Base-by-base conservation (phyloP, 2,113 vertebrate genomes). In the Odontophorus gujanensis region DNA sequence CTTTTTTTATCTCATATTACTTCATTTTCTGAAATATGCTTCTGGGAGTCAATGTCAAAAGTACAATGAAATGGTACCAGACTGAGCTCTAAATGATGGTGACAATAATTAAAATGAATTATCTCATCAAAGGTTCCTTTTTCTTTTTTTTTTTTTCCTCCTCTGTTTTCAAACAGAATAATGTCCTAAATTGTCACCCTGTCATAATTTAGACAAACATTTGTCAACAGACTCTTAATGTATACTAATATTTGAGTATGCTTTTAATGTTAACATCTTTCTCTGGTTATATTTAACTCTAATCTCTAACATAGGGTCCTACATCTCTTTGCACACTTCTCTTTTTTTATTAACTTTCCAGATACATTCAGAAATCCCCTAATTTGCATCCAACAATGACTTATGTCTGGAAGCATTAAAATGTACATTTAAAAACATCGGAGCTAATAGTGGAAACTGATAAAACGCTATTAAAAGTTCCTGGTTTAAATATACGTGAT, bases 401-500 rank as follows among this genome's bases (percentile, higher is more conserved):
- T 92, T 93, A 71, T 9, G 47, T 68, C 83, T 95, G 48, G 26
- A 85, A 90, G 87, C 87, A 92, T 95, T 97, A 96, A 96, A 92
- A 93, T 66, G 36, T 75, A 81, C 76, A 92, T 87, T 93, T 91
- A 42, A 95, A 90, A 95, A 78, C 58, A 81, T 2, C 81, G 79
- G 87, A 53, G 48, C 50, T 88, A 92, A 88, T 65, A 36, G 30
- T 78, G 66, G 73, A 72, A 86, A 91, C 62, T 61, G 79, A 87
- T 82, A 95, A 94, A 96, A 93, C 40, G 57, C 61, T 84, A 51
- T 86, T 87, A 69, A 84, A 91, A 62, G 18, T 84, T 72, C 76
- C 65, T 61, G 13, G 51, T 69, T 96, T 85, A 85, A 94, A 81
- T 83, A 68, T 30, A 74, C 0, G 9, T 86, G 76, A 91, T 84